Base-by-base conservation (phyloP, 2,113 vertebrate species). In the Corythaeola cristata region DNA sequence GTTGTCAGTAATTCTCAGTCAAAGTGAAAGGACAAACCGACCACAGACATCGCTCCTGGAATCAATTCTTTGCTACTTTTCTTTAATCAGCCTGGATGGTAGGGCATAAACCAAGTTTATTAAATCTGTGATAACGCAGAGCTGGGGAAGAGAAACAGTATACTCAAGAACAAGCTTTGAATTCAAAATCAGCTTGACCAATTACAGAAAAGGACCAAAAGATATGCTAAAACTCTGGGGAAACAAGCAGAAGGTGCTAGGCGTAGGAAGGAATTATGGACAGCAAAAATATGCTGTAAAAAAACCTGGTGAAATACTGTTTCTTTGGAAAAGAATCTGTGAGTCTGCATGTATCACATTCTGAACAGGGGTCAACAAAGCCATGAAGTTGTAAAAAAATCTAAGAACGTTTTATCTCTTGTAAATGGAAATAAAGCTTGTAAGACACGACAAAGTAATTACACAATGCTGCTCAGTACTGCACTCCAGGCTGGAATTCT, bases 221-320 rank as follows among this genome's bases (percentile, higher is more conserved):
- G 55, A 49, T 89, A 74, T 67, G 47, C 64, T 92, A 76, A 95
- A 93, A 67, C 59, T 80, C 73, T 84, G 62, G 79, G 83, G 79
- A 90, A 90, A 59, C 37, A 63, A 90, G 88, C 1, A 9, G 60
- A 92, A 92, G 72, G 86, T 96, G 72, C 64, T 71, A 92, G 64
- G 93, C 64, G 18, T 95, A 63, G 76, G 94, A 92, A 81, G 76
- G 68, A 73, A 92, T 95, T 95, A 94, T 52, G 77, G 88, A 96
- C 86, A 92, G 90, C 33, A 90, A 96, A 94, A 95, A 95, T 90
- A 95, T 90, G 86, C 52, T 93, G 47, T 69, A 35, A 58, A 85
- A 90, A 93, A 92, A 86, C 74, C 27, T 89, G 41, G 24, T 87
- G 83, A 92, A 87, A 87, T 81, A 71, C 50, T 77, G 91, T 81